Evolutionary conservation across 2,113 vertebrate species (phyloP), one percentile per base, ranked within the genome.

Genomic region (Rhinogobius similis): DNA sequence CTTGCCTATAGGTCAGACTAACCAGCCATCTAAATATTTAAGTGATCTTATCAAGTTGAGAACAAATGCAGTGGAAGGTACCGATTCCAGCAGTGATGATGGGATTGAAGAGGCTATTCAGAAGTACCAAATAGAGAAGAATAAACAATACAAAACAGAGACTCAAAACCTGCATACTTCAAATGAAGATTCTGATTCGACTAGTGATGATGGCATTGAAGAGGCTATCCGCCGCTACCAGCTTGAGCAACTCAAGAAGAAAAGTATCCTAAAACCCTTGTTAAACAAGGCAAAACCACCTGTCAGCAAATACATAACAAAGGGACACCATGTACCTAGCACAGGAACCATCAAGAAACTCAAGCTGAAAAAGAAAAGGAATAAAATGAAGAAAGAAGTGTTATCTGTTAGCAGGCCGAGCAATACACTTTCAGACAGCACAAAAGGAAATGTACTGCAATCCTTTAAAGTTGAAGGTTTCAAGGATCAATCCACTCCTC

Each of bases 81-180:
- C 74, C 29, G 91, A 93, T 52, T 92, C 92, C 23, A 93, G 93
- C 65, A 94, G 92, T 36, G 92, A 99, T 0, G 96, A 98, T 0
- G 97, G 98, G 59, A 99, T 99, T 0, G 98, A 99, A 67, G 96
- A 98, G 78, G 98, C 98, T 65, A 99, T 99, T 69, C 95, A 93
- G 65, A 93, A 86, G 27, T 97, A 95, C 79, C 96, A 98, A 90
- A 71, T 93, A n/a, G 95, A 94, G 74, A 95, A 87, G 53, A 90
- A 87, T 87, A 61, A 92, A 89, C 72, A 83, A n/a, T 75, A 72
- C 83, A 20, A 70, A 74, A 68, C 32, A 23, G 86, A 77, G 56
- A 0, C 71, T 1, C 66, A 62, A 41, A 41, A 23, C 63, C 41
- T 72, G 0, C 70, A 38, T 10, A 44, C 44, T 14, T 56, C 74